phyloP scores from a whole-genome alignment of 2,888 invertebrate genomes.

The Mimumesa dahlbomi region DNA sequence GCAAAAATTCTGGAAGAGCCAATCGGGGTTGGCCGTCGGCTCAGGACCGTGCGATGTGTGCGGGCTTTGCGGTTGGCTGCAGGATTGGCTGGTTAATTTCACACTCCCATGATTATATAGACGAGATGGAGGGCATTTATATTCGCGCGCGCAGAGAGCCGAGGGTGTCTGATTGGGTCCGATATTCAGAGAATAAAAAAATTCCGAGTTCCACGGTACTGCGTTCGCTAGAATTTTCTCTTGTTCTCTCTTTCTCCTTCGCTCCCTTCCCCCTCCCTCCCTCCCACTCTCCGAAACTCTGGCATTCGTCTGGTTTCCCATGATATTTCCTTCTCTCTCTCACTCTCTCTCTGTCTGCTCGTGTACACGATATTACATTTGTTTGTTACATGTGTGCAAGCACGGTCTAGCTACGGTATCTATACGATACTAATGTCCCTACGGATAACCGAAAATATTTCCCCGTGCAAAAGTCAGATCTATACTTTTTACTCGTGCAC shows the following conservation, averaged over 20 bases:
- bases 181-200: constrained; percentile 68
- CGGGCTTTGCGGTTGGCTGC: constrained; percentile 74
- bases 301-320: no score
- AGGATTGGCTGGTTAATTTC: constrained; percentile 78
- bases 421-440: no score
- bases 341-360: not conserved
- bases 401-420: no score
- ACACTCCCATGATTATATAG: constrained; percentile 79
- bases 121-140: constrained; percentile 77
- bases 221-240: constrained; percentile 31
- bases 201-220: constrained; percentile 39
- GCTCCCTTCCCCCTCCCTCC: constrained; percentile 17
- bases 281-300: no score
- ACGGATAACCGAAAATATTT: no score
- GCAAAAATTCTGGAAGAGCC: constrained; percentile 57
- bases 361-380: no score
- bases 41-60: constrained; percentile 48
- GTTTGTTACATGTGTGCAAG: no score
- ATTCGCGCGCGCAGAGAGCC: constrained; percentile 67
- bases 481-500: no score
- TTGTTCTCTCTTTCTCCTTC: constrained; percentile 18
- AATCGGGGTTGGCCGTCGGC: constrained; percentile 42
- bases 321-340: constrained; percentile 3
- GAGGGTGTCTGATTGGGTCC: constrained; percentile 71
- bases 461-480: no score